These are phyloP conservation scores for Tribolium castaneum DNA, from an alignment of 1,140 invertebrate genomes.

Conservation along the genomic window DNA sequence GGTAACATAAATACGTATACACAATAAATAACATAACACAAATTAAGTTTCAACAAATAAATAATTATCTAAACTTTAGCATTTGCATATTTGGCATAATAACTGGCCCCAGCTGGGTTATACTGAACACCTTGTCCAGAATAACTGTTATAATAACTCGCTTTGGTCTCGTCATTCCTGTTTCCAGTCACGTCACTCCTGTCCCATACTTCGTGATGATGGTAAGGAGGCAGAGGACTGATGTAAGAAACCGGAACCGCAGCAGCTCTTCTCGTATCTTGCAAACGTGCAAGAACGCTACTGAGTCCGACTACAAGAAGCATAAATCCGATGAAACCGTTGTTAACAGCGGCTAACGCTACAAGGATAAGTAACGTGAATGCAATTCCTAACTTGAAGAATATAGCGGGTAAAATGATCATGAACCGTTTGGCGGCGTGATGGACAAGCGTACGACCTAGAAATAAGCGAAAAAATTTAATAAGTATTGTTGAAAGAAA, in stretches of 20 bases:
- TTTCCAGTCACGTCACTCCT: constrained; percentile 44
- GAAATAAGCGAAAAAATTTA: background rate
- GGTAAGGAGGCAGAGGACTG: constrained; percentile 44
- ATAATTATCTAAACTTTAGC: background rate
- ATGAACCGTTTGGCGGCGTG: constrained; percentile 60
- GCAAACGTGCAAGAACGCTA: constrained; percentile 59
- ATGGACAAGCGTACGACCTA: constrained; percentile 61
- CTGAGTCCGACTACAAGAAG: constrained; percentile 61
- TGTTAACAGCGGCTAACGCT: constrained; percentile 60
- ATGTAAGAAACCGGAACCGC: constrained; percentile 39
- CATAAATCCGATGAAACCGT: constrained; percentile 61
- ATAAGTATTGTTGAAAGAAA: background rate
- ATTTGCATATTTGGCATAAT: constrained; percentile 37
- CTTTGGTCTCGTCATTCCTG: constrained; percentile 15
- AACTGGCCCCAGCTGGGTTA: background rate
- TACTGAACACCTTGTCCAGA: constrained; percentile 17
- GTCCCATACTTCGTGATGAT: constrained; percentile 53
- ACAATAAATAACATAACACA: background rate
- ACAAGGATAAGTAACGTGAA: constrained; percentile 61
- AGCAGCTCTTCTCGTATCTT: constrained; percentile 53
- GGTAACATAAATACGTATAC: no score
- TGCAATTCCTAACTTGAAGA: constrained; percentile 63
- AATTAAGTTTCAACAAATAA: background rate
- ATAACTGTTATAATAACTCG: constrained; percentile 2
- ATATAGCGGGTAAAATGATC: constrained; percentile 61